Conservation (phyloP, 2,888 invertebrate species). For the Parelbella ahira region DNA sequence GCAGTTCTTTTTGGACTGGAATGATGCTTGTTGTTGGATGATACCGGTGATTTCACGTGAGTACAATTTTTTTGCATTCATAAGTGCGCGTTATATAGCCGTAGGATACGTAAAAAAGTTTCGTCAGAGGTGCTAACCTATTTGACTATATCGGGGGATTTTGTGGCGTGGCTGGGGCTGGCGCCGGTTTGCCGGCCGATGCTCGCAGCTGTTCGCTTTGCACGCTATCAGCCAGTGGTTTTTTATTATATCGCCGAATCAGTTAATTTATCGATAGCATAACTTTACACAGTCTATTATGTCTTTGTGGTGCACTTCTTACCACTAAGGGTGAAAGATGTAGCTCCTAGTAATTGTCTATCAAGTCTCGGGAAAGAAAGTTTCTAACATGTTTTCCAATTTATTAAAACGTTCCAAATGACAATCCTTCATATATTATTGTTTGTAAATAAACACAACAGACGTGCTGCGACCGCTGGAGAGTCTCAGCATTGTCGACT, state of each 20-base stretch:
- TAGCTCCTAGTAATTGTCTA: too few species aligned
- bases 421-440: too few species aligned
- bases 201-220: constrained; percentile 45
- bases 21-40: constrained; percentile 74
- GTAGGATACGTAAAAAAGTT: constrained; percentile 40
- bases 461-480: neutral
- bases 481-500: neutral
- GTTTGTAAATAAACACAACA: constrained; percentile 19
- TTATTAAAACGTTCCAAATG: too few species aligned
- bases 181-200: constrained; percentile 40
- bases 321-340: constrained; percentile 2
- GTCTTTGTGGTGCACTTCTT: constrained; percentile 19
- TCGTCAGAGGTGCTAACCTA: constrained; percentile 62
- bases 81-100: constrained; percentile 29
- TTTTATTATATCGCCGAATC: constrained; percentile 18
- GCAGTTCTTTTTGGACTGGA: constrained; percentile 66
- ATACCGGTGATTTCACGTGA: constrained; percentile 68
- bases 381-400: too few species aligned
- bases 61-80: constrained; percentile 43
- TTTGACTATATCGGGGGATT: constrained; percentile 57
- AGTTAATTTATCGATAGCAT: constrained; percentile 7
- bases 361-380: too few species aligned
- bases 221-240: constrained; percentile 31
- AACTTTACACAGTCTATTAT: neutral
- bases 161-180: constrained; percentile 40